Base-by-base conservation (phyloP, 92 coral and sea anemone species). In the Virgularia gustaviana region DNA sequence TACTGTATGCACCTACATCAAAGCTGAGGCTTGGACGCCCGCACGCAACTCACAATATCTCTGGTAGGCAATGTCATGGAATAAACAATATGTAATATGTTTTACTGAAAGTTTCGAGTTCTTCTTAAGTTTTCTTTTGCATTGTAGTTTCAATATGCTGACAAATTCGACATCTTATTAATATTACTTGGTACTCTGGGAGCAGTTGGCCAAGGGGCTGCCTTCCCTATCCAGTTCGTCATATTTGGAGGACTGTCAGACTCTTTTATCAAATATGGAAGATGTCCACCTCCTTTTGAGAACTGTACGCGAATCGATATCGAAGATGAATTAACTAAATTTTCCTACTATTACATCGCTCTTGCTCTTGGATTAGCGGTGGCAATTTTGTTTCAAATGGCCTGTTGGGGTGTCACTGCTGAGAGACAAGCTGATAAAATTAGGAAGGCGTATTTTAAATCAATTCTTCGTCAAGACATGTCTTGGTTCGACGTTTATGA, bases 401-500 rank as follows among this genome's bases (percentile, higher is more conserved):
- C 84, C 2, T 34, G 79, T 15, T 89, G 91, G 91, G 63, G 86
- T 15, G 61, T 57, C 30, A 80, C 91, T 29, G 91, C 88, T 5
- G 86, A 72, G 1, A 80, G 96, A 4, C 96, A 89, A 67, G 81
- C 84, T 32, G 87, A 68, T 60, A 78, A 79, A 65, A 89, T 89
- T 67, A 82, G 96, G n/a, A 27, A 76, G 57, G 74, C 73, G 22
- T 87, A 86, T 77, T 89, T 89, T 59, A 73, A 65, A 54, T 71
- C 96, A n/a, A 82, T 89, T 2, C 77, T 89, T 59, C 75, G 80
- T 11, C 96, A 89, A 76, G 87, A 89, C 74, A 83, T 89, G 47
- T 90, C 90, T 35, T 89, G 96, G 96, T 89, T 89, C 87, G 96
- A 89, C 49, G 73, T 81, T 0, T 83, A 78, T 68, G 92, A 87